A percentile compares a stretch with the other conserved stretches of the same genome.
phyloP scores from a whole-genome alignment of 2,113 vertebrate species.

The Rhegmatorhina hoffmannsi region DNA sequence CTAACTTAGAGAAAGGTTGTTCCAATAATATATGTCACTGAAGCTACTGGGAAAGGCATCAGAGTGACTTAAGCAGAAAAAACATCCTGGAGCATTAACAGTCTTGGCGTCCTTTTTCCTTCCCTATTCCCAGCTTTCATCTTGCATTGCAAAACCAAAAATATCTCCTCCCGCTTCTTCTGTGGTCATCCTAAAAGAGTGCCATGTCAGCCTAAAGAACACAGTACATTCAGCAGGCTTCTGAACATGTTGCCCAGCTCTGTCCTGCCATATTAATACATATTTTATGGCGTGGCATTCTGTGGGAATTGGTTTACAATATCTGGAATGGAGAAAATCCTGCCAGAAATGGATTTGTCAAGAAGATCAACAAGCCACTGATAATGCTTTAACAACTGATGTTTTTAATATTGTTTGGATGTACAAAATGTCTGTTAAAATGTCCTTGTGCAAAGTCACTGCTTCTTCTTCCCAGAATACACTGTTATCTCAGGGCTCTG shows the following conservation, averaged over 20 bases:
- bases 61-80: not conserved
- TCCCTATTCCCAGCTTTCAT: not conserved
- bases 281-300: not conserved
- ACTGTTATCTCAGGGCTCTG: too few relatives aligned
- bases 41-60: not conserved
- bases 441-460: too few relatives aligned
- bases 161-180: not conserved
- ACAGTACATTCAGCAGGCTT: not conserved
- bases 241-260: not conserved
- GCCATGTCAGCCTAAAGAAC: accelerated
- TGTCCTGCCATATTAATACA: not conserved
- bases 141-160: not conserved
- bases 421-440: too few relatives aligned
- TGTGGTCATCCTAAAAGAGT: not conserved
- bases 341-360: too few relatives aligned
- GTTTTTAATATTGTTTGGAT: too few relatives aligned
- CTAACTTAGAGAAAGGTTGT: not conserved
- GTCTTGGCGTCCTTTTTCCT: not conserved
- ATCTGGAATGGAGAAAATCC: too few relatives aligned
- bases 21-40: not conserved
- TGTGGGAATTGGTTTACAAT: too few relatives aligned
- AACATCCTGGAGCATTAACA: not conserved
- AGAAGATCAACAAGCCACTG: too few relatives aligned
- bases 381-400: too few relatives aligned
- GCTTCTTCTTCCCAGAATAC: too few relatives aligned